phyloP scores from a whole-genome alignment of 2,888 invertebrate genomes.

The Sialis fuliginosa region DNA sequence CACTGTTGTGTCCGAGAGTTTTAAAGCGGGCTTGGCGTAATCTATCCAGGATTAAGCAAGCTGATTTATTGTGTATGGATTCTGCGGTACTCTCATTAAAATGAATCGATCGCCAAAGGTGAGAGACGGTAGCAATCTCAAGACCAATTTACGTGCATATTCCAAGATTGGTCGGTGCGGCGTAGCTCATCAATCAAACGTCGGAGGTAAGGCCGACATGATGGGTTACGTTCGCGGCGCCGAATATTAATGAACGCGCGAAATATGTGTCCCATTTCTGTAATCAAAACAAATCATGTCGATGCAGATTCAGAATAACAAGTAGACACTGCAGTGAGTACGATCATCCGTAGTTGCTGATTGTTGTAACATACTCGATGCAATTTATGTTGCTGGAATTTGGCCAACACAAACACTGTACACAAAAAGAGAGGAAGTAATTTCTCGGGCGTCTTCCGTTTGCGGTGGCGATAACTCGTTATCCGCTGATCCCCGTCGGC shows the following conservation, averaged over 20 bases:
- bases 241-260: conserved; percentile 23
- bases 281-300: conserved; percentile 14
- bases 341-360: not conserved
- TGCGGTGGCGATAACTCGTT: conserved; percentile 17
- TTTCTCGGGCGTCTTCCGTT: no score
- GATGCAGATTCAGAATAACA: conserved; percentile 10
- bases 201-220: conserved; percentile 20
- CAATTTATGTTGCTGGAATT: not conserved
- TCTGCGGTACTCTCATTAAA: not conserved
- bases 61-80: conserved; percentile 8
- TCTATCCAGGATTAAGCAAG: conserved; percentile 7
- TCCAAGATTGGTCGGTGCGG: conserved; percentile 12
- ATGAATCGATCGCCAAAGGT: conserved; percentile 15
- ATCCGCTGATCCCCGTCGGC: conserved; percentile 11
- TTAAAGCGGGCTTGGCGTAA: conserved; percentile 5
- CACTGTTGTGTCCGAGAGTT: not conserved
- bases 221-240: conserved; percentile 20
- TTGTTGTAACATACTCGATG: not conserved
- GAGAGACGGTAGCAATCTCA: conserved; percentile 13
- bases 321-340: conserved; percentile 9
- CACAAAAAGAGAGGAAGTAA: conserved; percentile 8
- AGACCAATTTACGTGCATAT: conserved; percentile 23
- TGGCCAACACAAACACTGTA: conserved; percentile 7
- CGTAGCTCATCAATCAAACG: conserved; percentile 20
- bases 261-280: conserved; percentile 10